Conservation (phyloP, 2,888 invertebrate genomes). For the Phyto melanocephala region DNA sequence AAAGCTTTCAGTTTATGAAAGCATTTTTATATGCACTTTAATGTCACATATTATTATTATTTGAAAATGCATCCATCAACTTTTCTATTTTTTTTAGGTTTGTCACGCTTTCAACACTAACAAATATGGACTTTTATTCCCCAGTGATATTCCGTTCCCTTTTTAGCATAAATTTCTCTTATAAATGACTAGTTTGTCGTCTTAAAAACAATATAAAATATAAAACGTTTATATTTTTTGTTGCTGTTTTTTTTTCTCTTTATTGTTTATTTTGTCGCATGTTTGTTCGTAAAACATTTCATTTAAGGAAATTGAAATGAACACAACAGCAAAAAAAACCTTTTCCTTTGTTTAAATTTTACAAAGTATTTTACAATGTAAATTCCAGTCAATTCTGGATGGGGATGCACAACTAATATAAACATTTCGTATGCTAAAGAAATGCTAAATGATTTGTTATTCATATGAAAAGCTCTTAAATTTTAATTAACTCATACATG, state of each 20-base stretch:
- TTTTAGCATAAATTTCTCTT: not conserved
- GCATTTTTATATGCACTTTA: too few relatives aligned
- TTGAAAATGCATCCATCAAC: too few relatives aligned
- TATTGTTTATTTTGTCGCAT: slow-evolving; percentile 5
- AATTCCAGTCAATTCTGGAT: not conserved
- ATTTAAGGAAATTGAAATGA: slow-evolving; percentile 44
- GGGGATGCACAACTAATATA: not conserved
- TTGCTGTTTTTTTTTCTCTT: slow-evolving; percentile 8
- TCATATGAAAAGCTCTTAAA: slow-evolving; percentile 36
- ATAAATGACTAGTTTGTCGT: slow-evolving; percentile 10
- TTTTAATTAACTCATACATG: slow-evolving; percentile 52
- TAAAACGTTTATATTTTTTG: not conserved
- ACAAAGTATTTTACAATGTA: slow-evolving; percentile 8
- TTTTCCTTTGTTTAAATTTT: slow-evolving; percentile 35
- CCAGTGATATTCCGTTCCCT: not conserved
- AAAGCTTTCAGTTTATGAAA: too few relatives aligned
- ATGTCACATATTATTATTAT: too few relatives aligned
- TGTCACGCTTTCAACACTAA: not conserved
- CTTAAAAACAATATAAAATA: not conserved
- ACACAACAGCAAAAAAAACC: not conserved
- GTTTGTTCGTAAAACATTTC: slow-evolving; percentile 35
- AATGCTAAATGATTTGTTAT: slow-evolving; percentile 12
- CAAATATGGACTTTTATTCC: not conserved
- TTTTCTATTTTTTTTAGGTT: too few relatives aligned
- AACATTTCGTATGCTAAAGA: slow-evolving; percentile 46